Evolutionary conservation across 2,113 vertebrate genomes (phyloP).

Genomic region (Baryphthengus martii): DNA sequence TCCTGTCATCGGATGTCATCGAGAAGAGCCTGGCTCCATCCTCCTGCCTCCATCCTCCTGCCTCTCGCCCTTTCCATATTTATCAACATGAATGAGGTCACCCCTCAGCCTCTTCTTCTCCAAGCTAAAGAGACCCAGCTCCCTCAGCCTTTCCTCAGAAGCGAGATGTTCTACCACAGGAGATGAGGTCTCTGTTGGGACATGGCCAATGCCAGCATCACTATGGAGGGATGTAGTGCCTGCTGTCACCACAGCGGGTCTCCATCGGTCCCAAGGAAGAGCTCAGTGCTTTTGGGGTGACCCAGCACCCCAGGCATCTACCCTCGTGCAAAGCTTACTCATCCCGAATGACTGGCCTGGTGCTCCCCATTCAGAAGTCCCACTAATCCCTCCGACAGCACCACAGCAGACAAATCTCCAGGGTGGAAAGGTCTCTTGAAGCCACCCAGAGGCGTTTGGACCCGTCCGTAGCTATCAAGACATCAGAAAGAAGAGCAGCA

Average conservation of each 20-base stretch:
- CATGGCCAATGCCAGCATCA: not conserved
- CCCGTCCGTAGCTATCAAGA: not conserved
- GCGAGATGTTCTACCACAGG: no score
- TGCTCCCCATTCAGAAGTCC: not conserved
- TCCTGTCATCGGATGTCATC: no score
- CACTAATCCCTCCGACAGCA: not conserved
- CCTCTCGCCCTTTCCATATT: no score
- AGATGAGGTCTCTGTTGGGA: not conserved
- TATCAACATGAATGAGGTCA: no score
- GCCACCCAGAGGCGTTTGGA: not conserved
- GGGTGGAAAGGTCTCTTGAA: not conserved
- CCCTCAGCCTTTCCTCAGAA: no score
- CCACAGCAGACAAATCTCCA: not conserved
- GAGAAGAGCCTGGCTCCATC: no score
- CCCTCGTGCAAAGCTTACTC: not conserved
- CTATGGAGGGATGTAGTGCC: not conserved
- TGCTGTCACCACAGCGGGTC: not conserved
- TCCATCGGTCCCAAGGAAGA: not conserved
- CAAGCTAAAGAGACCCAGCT: no score
- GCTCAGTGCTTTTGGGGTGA: not conserved
- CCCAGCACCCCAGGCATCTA: rapidly evolving
- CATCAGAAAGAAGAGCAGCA: not conserved
- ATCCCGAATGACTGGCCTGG: not conserved
- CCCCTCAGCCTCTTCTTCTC: no score
- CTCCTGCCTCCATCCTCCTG: no score